phyloP scores from a whole-genome alignment of 2,113 vertebrate genomes.

The Podarcis muralis region DNA sequence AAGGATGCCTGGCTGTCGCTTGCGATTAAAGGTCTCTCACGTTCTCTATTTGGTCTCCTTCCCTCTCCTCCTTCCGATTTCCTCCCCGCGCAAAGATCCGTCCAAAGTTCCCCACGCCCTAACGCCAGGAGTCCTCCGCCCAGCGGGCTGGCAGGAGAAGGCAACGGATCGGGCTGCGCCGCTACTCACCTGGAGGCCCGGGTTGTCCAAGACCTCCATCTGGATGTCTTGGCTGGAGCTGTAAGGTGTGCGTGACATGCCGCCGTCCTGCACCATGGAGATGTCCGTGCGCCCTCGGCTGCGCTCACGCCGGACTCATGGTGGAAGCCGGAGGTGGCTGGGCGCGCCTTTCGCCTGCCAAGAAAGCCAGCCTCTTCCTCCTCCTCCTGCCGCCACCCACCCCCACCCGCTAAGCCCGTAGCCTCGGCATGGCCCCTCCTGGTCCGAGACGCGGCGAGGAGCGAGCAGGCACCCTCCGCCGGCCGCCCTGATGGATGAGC shows the following conservation, averaged over 20 bases:
- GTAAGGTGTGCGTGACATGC: conserved; percentile 95
- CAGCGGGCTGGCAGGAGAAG: not conserved
- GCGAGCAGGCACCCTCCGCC: conserved; percentile 34
- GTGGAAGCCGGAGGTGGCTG: not conserved
- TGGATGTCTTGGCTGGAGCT: conserved; percentile 97
- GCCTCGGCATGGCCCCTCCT: conserved; percentile 55
- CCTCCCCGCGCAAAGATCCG: not conserved
- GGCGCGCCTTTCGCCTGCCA: not conserved
- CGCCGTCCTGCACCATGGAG: conserved; percentile 95
- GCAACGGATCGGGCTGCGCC: conserved; percentile 25
- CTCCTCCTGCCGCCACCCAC: not conserved
- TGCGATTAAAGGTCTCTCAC: not conserved
- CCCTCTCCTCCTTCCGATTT: not conserved
- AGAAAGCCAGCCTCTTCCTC: not conserved
- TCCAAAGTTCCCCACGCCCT: not conserved
- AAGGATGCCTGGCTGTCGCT: not conserved
- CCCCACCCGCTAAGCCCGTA: conserved; percentile 38
- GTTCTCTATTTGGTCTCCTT: not conserved
- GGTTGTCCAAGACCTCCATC: conserved; percentile 95
- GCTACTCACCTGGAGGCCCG: conserved; percentile 88
- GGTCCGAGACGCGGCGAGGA: conserved; percentile 5
- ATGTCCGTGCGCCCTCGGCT: conserved; percentile 46
- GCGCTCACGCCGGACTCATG: conserved; percentile 50
- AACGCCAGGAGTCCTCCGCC: not conserved
- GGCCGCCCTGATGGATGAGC: conserved; percentile 22